Evolutionary conservation across 2,888 invertebrate genomes (phyloP).

Genomic region (Athalia cordata): DNA sequence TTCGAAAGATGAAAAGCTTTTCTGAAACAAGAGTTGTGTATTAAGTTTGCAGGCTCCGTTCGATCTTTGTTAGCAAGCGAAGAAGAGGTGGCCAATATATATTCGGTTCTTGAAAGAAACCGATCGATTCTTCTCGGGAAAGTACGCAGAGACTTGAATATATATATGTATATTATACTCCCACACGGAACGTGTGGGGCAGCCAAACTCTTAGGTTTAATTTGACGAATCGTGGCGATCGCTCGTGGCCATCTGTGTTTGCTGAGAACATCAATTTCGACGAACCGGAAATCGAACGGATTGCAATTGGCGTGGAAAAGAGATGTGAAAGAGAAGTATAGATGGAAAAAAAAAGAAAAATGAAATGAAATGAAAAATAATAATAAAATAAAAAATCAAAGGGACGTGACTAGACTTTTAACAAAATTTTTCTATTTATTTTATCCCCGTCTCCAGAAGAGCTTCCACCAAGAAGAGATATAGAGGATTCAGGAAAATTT

Average conservation of each 20-base stretch:
- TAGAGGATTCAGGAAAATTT: not conserved
- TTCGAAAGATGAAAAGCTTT: not conserved
- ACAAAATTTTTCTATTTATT: not conserved
- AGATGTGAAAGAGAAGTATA: not conserved
- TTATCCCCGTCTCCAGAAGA: not conserved
- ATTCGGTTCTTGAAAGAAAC: not conserved
- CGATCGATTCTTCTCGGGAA: constrained; percentile 8
- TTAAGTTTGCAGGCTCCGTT: constrained; percentile 23
- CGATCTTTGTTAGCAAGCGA: constrained; percentile 20
- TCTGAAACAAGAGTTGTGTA: not conserved
- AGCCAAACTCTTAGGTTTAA: constrained; percentile 19
- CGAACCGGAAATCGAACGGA: constrained; percentile 11
- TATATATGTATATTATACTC: not conserved
- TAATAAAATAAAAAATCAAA: not conserved
- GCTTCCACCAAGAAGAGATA: not conserved
- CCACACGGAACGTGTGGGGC: not conserved
- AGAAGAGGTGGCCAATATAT: not conserved
- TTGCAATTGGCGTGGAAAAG: constrained; percentile 18
- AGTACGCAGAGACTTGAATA: constrained; percentile 3
- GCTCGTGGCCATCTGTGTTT: constrained; percentile 33
- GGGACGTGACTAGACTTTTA: constrained; percentile 5
- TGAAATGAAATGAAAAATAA: not conserved
- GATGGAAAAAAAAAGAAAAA: not conserved
- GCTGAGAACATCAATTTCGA: constrained; percentile 32
- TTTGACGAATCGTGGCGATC: constrained; percentile 38